Base-by-base conservation (phyloP, 2,113 vertebrate species). In the Gracilinanus agilis region DNA sequence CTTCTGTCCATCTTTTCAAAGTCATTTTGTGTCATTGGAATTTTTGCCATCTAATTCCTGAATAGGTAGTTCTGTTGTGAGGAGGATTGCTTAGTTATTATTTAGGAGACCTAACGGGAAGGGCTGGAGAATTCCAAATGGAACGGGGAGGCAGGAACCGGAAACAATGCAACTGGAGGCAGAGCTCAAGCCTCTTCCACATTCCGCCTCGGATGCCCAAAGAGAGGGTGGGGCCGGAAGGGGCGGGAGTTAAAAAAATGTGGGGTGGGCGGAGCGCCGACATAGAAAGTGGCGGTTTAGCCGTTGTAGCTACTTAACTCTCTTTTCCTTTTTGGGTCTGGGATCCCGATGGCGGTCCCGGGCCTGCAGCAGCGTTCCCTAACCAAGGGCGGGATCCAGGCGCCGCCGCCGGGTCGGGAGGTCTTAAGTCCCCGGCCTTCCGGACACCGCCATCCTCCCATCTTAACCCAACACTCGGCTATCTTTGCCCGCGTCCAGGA, bases 71-170 rank as follows among this genome's bases (percentile, higher is more conserved):
- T n/a, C n/a, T n/a, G n/a, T n/a, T n/a, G n/a, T n/a, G n/a, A n/a
- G n/a, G n/a, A n/a, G n/a, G n/a, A n/a, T n/a, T n/a, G n/a, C n/a
- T n/a, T n/a, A n/a, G n/a, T n/a, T n/a, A n/a, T n/a, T n/a, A n/a
- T n/a, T n/a, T n/a, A n/a, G n/a, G n/a, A n/a, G n/a, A n/a, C n/a
- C n/a, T n/a, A n/a, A n/a, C n/a, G n/a, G n/a, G n/a, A n/a, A n/a
- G n/a, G n/a, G n/a, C n/a, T n/a, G n/a, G n/a, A n/a, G n/a, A n/a
- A n/a, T n/a, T n/a, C n/a, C n/a, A n/a, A n/a, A n/a, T n/a, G n/a
- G n/a, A n/a, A n/a, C 92, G 61, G 0, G 0, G 1, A 0, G 0
- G 0, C 1, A 0, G 0, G 24, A 0, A 16, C 56, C 40, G 9
- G 19, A 61, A 91, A 9, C 1, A 40, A 7, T 9, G n/a, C 67